Evolutionary conservation across 1,140 invertebrate species (phyloP).

Genomic region (Prorops nasuta): DNA sequence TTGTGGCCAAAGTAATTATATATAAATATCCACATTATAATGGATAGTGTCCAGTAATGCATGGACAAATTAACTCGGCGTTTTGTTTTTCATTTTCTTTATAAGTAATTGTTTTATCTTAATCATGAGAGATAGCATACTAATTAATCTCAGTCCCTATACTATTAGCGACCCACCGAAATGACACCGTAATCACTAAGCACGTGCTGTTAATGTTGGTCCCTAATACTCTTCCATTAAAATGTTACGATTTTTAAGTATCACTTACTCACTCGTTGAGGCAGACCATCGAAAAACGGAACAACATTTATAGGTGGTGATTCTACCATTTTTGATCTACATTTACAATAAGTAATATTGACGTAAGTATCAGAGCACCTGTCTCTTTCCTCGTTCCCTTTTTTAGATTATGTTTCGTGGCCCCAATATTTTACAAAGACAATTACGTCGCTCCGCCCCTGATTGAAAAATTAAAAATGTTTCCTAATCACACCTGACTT

Average conservation of each 20-base stretch:
- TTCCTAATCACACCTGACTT: too few relatives aligned
- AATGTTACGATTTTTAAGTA: not conserved
- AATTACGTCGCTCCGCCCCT: constrained; percentile 18
- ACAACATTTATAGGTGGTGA: constrained; percentile 6
- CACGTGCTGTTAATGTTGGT: constrained; percentile 38
- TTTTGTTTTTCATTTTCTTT: constrained; percentile 4
- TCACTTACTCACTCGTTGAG: not conserved
- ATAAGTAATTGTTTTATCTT: too few relatives aligned
- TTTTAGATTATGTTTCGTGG: constrained; percentile 50
- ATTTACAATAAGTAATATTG: constrained; percentile 17
- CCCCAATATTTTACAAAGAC: constrained; percentile 50
- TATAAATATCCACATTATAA: too few relatives aligned
- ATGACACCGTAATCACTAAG: too few relatives aligned
- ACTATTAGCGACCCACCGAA: too few relatives aligned
- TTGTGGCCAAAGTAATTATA: too few relatives aligned
- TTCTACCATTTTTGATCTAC: constrained; percentile 4
- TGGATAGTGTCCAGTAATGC: too few relatives aligned
- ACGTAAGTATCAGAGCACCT: constrained; percentile 41
- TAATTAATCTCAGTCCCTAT: too few relatives aligned
- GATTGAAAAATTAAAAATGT: constrained; percentile 20
- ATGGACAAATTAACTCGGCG: too few relatives aligned
- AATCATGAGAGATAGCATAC: too few relatives aligned
- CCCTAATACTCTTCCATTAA: constrained; percentile 34
- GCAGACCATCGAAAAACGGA: constrained; percentile 9
- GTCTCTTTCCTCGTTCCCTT: constrained; percentile 20